Conservation (phyloP, 2,113 vertebrate species). For the Zosterops japonicus region DNA sequence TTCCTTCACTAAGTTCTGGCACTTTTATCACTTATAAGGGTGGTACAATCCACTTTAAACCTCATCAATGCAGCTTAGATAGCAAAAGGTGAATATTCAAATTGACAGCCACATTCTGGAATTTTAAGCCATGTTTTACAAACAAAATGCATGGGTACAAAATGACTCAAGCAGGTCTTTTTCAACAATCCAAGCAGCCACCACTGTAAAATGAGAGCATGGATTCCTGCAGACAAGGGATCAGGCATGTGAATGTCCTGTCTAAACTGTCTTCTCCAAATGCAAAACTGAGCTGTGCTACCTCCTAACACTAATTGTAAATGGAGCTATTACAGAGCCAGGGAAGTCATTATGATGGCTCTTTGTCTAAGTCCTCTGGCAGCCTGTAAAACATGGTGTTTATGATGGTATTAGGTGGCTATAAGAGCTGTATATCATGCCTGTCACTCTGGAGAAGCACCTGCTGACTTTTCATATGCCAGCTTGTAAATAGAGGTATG, state of each 20-base stretch:
- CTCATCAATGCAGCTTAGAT: neutral
- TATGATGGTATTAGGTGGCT: slow-evolving; percentile 49
- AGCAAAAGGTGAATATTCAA: neutral
- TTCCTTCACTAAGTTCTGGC: neutral
- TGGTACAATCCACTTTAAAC: neutral
- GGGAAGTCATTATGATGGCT: neutral
- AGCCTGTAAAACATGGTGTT: slow-evolving; percentile 62
- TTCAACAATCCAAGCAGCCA: neutral
- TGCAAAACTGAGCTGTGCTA: neutral
- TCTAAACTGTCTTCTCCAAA: neutral
- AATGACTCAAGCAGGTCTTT: neutral
- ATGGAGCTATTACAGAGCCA: neutral
- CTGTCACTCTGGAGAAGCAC: slow-evolving; percentile 59
- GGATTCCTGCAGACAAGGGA: neutral
- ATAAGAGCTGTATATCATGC: slow-evolving; percentile 56
- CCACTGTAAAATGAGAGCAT: neutral
- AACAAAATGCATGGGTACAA: neutral
- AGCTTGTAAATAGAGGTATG: slow-evolving; percentile 49
- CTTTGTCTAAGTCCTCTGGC: slow-evolving; percentile 48
- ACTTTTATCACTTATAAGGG: neutral
- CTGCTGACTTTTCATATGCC: slow-evolving; percentile 66
- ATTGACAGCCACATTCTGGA: neutral
- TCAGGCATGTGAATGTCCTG: neutral
- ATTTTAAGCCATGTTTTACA: neutral
- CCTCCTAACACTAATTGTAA: neutral